A percentile compares a stretch with the other conserved stretches of the same genome.
These are phyloP conservation scores for Ooceraea biroi DNA, from an alignment of 1,140 invertebrate species.

Conservation along the genomic window DNA sequence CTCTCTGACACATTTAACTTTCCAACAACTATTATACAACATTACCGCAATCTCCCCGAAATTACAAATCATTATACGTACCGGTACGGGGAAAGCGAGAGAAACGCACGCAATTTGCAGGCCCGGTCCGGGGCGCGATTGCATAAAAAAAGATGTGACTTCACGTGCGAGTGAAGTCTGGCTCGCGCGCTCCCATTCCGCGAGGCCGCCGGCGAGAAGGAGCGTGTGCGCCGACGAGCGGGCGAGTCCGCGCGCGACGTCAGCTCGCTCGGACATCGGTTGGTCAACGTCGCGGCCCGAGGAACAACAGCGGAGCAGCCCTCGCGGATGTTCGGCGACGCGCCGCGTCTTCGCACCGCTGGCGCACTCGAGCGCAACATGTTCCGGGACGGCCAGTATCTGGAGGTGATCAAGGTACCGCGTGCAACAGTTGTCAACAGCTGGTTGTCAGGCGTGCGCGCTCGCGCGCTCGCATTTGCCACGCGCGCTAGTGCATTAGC, in stretches of 20 bases:
- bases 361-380: constrained; percentile 46
- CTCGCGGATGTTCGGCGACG: not conserved
- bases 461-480: not conserved
- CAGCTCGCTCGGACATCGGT: not conserved
- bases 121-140: not conserved
- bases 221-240: constrained; percentile 15
- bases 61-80: too few species aligned
- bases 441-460: constrained; percentile 55
- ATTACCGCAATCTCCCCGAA: too few species aligned
- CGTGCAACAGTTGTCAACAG: constrained; percentile 70
- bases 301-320: not conserved
- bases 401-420: constrained; percentile 78
- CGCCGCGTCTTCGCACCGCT: not conserved
- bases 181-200: constrained; percentile 11
- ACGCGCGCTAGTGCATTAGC: not conserved
- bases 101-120: too few species aligned
- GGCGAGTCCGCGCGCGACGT: constrained; percentile 7
- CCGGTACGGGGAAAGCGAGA: too few species aligned
- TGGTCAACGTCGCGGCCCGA: too few species aligned
- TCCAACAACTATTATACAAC: too few species aligned
- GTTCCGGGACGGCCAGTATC: constrained; percentile 78
- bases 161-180: not conserved
- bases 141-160: constrained; percentile 21
- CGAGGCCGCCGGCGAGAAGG: constrained; percentile 8
- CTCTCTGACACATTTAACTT: too few species aligned